Conservation (phyloP, 2,888 invertebrate species). For the Mythimna loreyi region DNA sequence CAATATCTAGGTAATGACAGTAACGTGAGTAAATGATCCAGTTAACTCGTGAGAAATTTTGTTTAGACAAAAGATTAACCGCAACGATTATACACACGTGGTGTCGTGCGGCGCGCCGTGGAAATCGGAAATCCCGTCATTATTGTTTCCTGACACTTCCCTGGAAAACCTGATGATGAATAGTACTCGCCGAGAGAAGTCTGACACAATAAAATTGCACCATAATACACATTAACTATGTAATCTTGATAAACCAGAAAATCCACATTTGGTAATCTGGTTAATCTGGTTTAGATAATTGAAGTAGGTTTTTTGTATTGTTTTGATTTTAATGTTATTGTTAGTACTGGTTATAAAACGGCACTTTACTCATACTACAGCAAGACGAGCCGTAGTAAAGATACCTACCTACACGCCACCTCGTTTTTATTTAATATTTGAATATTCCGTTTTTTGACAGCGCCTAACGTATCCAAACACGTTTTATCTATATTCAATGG, state of each 20-base stretch:
- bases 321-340: conserved; percentile 70
- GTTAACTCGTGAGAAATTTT: conserved; percentile 81
- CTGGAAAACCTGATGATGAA: conserved; percentile 75
- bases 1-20: conserved; percentile 57
- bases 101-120: conserved; percentile 71
- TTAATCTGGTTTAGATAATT: conserved; percentile 82
- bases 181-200: conserved; percentile 65
- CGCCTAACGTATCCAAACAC: conserved; percentile 77
- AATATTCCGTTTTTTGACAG: conserved; percentile 70
- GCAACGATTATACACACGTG: conserved; percentile 69
- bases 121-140: conserved; percentile 88
- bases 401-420: conserved; percentile 23
- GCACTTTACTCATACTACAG: conserved; percentile 49
- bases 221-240: conserved; percentile 76
- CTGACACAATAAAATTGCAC: conserved; percentile 79
- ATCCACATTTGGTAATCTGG: conserved; percentile 79
- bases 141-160: conserved; percentile 84
- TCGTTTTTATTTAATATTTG: conserved; percentile 42
- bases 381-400: conserved; percentile 14
- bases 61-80: conserved; percentile 79
- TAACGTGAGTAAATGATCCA: conserved; percentile 76
- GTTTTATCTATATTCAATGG: conserved; percentile 86
- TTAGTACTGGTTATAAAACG: conserved; percentile 54
- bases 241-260: conserved; percentile 85
- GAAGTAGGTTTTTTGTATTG: conserved; percentile 73